Evolutionary conservation across 1,140 invertebrate species (phyloP).

Genomic region (Andrena cerasifolii): DNA sequence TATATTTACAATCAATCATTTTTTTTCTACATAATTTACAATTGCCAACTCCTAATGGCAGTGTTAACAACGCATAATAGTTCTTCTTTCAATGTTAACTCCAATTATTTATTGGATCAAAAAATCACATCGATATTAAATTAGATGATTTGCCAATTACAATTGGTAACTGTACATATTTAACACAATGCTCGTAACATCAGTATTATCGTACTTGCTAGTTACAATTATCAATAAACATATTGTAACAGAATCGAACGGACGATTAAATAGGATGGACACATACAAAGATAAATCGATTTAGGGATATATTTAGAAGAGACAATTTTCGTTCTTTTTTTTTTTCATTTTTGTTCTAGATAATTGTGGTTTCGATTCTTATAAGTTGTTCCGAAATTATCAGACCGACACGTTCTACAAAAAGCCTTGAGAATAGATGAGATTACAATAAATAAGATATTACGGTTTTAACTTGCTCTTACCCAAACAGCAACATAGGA

Average conservation of each 20-base stretch:
- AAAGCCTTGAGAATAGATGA: constrained; percentile 49
- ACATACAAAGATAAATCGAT: constrained; percentile 74
- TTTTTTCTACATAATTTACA: constrained; percentile 81
- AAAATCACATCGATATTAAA: constrained; percentile 72
- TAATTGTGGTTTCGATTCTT: constrained; percentile 59
- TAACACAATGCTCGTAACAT: constrained; percentile 80
- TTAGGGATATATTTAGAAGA: constrained; percentile 58
- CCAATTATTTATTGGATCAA: constrained; percentile 63
- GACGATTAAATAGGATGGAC: constrained; percentile 78
- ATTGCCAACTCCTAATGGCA: constrained; percentile 79
- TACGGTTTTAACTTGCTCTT: constrained; percentile 54
- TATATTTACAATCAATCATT: constrained; percentile 80
- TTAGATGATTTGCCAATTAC: constrained; percentile 78
- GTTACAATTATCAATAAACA: constrained; percentile 80
- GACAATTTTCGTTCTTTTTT: constrained; percentile 52
- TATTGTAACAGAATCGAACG: constrained; percentile 77
- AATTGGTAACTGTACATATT: constrained; percentile 82
- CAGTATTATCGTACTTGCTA: constrained; percentile 76
- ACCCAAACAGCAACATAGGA: constrained; percentile 66
- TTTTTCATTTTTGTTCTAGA: constrained; percentile 53
- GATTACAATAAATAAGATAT: constrained; percentile 68
- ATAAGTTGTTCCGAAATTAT: constrained; percentile 73
- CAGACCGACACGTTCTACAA: constrained; percentile 69
- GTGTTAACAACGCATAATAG: constrained; percentile 76
- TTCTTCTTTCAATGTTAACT: constrained; percentile 65